phyloP scores from a whole-genome alignment of 2,888 invertebrate species.

The Pimpla rufipes region DNA sequence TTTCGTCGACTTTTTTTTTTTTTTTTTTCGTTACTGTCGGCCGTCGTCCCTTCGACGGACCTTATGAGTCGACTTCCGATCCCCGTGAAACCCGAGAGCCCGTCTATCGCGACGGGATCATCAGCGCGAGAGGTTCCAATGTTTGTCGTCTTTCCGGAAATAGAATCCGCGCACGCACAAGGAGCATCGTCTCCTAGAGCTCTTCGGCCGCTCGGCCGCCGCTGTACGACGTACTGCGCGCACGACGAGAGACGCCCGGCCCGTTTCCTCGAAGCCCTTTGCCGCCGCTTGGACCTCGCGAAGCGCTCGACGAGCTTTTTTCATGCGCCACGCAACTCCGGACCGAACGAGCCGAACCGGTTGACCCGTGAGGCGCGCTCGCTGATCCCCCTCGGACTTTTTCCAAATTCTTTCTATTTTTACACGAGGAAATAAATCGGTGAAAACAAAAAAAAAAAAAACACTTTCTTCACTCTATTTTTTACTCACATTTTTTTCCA shows the following conservation, averaged over 20 bases:
- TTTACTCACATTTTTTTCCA: no score
- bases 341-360: constrained; percentile 47
- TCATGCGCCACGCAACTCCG: constrained; percentile 60
- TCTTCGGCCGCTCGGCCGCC: background rate
- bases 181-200: constrained; percentile 49
- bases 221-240: constrained; percentile 8
- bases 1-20: background rate
- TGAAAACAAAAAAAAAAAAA: background rate
- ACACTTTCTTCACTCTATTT: no score
- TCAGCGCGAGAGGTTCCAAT: constrained; percentile 63
- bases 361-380: background rate
- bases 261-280: constrained; percentile 53
- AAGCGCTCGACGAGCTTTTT: constrained; percentile 55
- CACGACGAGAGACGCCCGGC: constrained; percentile 10
- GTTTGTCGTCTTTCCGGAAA: constrained; percentile 77
- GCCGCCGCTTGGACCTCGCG: constrained; percentile 33
- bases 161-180: constrained; percentile 71
- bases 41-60: constrained; percentile 50
- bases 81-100: constrained; percentile 63
- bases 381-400: background rate
- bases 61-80: constrained; percentile 69
- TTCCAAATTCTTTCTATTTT: constrained; percentile 9
- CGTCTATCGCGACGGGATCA: constrained; percentile 42
- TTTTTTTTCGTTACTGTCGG: background rate
- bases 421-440: background rate